Conservation (phyloP, 2,888 invertebrate species). For the Phaonia tiefii region DNA sequence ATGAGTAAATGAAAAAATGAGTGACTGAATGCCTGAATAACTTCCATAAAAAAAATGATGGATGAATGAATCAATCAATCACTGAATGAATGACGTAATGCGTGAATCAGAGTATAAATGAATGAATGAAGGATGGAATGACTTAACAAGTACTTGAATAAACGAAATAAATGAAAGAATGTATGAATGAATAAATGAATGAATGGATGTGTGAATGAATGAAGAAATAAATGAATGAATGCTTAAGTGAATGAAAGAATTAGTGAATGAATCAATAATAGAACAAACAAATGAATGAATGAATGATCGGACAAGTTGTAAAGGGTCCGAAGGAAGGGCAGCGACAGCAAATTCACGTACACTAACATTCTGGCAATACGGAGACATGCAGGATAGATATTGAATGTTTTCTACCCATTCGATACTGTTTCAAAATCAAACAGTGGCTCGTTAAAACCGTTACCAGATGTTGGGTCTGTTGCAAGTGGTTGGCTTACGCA, state of each 20-base stretch:
- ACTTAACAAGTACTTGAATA: neutral
- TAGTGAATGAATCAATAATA: neutral
- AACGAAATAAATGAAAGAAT: constrained; percentile 9
- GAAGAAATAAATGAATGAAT: constrained; percentile 1
- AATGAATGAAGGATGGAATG: constrained; percentile 4
- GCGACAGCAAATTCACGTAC: no score
- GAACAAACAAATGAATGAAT: neutral
- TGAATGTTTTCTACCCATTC: no score
- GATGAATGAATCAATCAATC: neutral
- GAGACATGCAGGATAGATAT: no score
- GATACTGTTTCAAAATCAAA: no score
- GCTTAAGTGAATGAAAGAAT: neutral
- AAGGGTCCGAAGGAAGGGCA: no score
- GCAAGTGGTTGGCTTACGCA: no score
- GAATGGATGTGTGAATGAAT: neutral
- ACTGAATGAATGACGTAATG: neutral
- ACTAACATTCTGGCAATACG: no score
- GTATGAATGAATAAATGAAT: constrained; percentile 9
- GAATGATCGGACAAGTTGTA: no score
- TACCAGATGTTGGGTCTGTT: no score
- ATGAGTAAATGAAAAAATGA: constrained; percentile 9
- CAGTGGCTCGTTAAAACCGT: no score
- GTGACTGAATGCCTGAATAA: constrained; percentile 3
- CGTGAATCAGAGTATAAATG: neutral
- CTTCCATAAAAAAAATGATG: no score